Conservation (phyloP, 1,140 invertebrate genomes). For the Tetramorium alpestre region DNA sequence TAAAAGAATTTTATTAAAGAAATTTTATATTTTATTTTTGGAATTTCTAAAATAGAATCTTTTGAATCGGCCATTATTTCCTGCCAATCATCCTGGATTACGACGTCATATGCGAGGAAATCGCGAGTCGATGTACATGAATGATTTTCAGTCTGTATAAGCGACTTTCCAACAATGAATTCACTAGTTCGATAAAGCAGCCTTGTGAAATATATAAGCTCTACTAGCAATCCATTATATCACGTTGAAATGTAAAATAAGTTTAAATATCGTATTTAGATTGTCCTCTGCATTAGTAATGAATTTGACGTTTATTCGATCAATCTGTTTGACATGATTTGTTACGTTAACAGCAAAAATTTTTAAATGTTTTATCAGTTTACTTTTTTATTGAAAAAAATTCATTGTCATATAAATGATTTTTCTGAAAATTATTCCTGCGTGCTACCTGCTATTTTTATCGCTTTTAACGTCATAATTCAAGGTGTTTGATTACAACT, state of each 20-base stretch:
- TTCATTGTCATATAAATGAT: neutral
- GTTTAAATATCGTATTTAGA: neutral
- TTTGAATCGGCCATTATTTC: neutral
- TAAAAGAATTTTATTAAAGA: neutral
- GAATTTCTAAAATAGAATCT: neutral
- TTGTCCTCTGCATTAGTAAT: neutral
- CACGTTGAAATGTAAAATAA: conserved; percentile 13
- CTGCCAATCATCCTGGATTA: neutral
- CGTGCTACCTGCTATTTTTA: neutral
- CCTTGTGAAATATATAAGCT: neutral
- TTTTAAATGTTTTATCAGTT: neutral
- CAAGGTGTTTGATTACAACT: neutral
- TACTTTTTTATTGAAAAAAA: neutral
- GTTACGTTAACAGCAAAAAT: neutral
- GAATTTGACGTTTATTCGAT: neutral
- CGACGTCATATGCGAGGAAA: neutral
- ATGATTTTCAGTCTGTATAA: neutral
- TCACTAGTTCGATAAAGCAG: neutral
- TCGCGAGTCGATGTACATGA: neutral
- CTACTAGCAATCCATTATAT: neutral
- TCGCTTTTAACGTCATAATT: neutral
- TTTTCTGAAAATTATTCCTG: neutral
- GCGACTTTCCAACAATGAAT: conserved; percentile 10
- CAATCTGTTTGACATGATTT: neutral
- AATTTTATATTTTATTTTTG: neutral